These are phyloP conservation scores for Blera fallax DNA, from an alignment of 2,888 invertebrate genomes.

Conservation along the genomic window DNA sequence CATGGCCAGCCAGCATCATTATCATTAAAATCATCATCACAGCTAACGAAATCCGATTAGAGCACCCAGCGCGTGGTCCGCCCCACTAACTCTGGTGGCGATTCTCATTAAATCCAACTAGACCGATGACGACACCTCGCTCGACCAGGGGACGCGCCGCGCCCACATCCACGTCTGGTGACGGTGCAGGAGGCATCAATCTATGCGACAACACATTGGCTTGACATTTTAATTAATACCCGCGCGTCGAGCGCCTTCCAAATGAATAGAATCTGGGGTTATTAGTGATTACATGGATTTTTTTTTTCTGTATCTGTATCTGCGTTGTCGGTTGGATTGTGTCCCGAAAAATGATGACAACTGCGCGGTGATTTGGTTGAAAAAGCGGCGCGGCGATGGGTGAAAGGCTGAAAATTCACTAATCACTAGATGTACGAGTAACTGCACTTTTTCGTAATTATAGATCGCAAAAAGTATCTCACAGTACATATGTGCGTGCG, in stretches of 20 bases:
- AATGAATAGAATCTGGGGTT: slow-evolving; percentile 49
- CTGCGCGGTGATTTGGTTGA: slow-evolving; percentile 46
- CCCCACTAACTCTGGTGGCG: slow-evolving; percentile 49
- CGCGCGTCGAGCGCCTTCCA: slow-evolving; percentile 22
- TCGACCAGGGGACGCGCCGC: slow-evolving; percentile 28
- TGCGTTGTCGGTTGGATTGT: slow-evolving; percentile 18
- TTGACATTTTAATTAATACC: slow-evolving; percentile 77
- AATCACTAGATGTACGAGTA: not conserved
- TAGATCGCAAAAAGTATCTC: not conserved
- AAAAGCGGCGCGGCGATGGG: not conserved
- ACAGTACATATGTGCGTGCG: not conserved
- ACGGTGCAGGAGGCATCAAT: slow-evolving; percentile 61
- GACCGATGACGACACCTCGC: slow-evolving; percentile 5
- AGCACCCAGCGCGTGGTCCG: slow-evolving; percentile 43
- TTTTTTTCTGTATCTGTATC: slow-evolving; percentile 21
- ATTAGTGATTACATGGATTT: slow-evolving; percentile 47
- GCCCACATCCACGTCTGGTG: slow-evolving; percentile 33
- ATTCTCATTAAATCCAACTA: slow-evolving; percentile 64
- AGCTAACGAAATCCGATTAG: slow-evolving; percentile 67
- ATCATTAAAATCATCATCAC: slow-evolving; percentile 45
- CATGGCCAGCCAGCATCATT: slow-evolving; percentile 59
- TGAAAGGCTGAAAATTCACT: not conserved
- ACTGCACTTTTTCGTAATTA: slow-evolving; percentile 15
- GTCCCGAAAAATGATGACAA: slow-evolving; percentile 54
- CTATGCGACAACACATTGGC: slow-evolving; percentile 74